Evolutionary conservation across 2,113 vertebrate species (phyloP), one percentile per base, ranked within the genome.

Genomic region (Dipodomys merriami): DNA sequence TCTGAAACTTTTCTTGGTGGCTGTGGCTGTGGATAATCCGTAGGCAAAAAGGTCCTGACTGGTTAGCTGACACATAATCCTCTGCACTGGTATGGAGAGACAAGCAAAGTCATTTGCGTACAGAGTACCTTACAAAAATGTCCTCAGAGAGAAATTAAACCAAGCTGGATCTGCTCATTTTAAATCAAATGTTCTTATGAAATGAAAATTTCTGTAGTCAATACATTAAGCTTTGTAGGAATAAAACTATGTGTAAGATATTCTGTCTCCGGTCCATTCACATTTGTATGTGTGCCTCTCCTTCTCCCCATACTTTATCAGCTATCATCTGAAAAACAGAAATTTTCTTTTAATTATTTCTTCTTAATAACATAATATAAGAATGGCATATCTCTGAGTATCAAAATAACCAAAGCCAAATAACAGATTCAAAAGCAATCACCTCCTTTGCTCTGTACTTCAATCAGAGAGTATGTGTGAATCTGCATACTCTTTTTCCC

Each of bases 181-280:
- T 46, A 86, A 95, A 79, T 44, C 83, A 80, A 95, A 33, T 23
- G 39, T 76, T 80, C 1, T 73, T 83, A 49, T 46, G 83, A 97
- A 90, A 80, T 81, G 29, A 87, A 93, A 93, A 92, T 69, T 11
- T 35, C 5, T 88, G 16, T 19, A 91, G 20, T 49, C 10, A 77
- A 15, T 23, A 80, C n/a, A 88, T n/a, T 44, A 74, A 86, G 23
- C 3, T 79, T 71, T 65, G 0, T 5, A 86, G 35, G n/a, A 91
- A 90, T 53, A 35, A 81, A 95, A 88, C 30, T 19, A 73, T 72
- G 71, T 77, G 9, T 19, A 57, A 82, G 53, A 29, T 69, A 79
- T 44, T 57, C 46, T 72, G 91, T 60, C 62, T 39, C 27, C 60
- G 69, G 39, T n/a, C 60, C 57, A 11, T 57, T 60, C 8, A 62